Evolutionary conservation across 2,113 vertebrate genomes (phyloP).

Genomic region (Mystacornis crossleyi): DNA sequence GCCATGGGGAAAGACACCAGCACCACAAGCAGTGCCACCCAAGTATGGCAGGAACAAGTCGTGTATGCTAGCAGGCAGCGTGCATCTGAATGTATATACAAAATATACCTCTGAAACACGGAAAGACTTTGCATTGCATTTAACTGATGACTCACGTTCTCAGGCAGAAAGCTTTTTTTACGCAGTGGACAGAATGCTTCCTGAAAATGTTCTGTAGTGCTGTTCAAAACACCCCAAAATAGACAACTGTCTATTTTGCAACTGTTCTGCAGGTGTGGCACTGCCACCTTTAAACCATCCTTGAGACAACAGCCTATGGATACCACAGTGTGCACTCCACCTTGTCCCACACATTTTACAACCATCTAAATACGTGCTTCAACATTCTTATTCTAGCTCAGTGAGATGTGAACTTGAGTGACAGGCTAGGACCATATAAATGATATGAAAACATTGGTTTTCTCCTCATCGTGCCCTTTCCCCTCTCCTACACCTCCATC

Average conservation of each 20-base stretch:
- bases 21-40: not conserved
- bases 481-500: not conserved
- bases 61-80: not conserved
- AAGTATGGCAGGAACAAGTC: not conserved
- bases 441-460: not conserved
- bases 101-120: not conserved
- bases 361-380: not conserved
- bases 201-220: not conserved
- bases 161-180: not conserved
- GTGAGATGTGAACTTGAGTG: not conserved
- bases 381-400: not conserved
- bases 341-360: not conserved
- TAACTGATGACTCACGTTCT: not conserved
- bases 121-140: not conserved
- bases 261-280: not conserved
- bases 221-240: not conserved
- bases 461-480: not conserved
- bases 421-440: not conserved
- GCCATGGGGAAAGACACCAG: not conserved
- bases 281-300: not conserved
- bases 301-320: not conserved
- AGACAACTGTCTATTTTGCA: not conserved
- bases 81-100: accelerated
- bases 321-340: not conserved
- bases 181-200: not conserved